These are phyloP conservation scores for Andricus quercusramuli DNA, from an alignment of 2,888 invertebrate species.

Conservation along the genomic window DNA sequence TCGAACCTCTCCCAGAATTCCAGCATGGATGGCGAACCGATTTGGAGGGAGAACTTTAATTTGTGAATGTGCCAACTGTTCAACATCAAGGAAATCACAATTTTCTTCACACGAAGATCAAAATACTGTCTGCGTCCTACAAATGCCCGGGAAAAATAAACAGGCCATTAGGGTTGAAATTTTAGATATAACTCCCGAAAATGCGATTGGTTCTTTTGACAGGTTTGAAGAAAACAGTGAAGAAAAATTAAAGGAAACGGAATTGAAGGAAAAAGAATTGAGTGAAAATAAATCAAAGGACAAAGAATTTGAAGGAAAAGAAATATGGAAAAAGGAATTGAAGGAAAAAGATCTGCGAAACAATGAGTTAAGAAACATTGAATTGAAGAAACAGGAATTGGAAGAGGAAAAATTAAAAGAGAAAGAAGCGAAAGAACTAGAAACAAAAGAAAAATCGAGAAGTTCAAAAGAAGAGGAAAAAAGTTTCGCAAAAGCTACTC, in stretches of 20 bases:
- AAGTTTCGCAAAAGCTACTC: background rate
- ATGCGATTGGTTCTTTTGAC: background rate
- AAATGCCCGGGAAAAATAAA: background rate
- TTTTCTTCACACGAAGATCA: background rate
- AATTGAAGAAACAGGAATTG: background rate
- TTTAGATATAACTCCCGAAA: background rate
- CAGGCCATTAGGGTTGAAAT: background rate
- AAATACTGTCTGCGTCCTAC: background rate
- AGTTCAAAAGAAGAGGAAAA: background rate
- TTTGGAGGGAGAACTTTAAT: background rate
- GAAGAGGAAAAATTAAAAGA: background rate
- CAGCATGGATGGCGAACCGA: conserved; percentile 17
- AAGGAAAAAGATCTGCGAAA: background rate
- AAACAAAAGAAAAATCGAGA: background rate
- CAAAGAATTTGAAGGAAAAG: conserved; percentile 1
- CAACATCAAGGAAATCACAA: background rate
- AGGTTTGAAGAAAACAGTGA: background rate
- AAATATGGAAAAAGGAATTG: background rate
- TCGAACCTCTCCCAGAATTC: conserved; percentile 36
- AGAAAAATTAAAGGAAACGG: background rate
- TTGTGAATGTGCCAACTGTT: background rate
- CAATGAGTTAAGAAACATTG: background rate
- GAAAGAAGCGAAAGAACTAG: background rate
- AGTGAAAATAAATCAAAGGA: background rate
- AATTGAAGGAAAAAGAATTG: background rate